Evolutionary conservation across 1,140 invertebrate genomes (phyloP).

Genomic region (Drosophila tani): DNA sequence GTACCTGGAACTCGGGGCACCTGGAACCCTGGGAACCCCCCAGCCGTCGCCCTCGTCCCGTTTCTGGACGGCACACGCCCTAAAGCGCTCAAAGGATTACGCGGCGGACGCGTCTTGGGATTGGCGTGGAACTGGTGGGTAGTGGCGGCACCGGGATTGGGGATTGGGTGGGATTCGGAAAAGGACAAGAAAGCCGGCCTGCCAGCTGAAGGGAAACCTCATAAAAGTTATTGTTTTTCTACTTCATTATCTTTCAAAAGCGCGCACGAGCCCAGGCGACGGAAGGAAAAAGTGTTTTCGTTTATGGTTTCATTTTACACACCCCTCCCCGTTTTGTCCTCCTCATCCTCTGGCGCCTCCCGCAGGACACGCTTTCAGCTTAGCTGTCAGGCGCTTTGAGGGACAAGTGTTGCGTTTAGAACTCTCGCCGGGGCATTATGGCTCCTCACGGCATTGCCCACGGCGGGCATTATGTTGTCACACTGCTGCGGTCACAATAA

Average conservation of each 20-base stretch:
- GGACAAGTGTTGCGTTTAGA: conserved; percentile 73
- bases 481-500: conserved; percentile 7
- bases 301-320: conserved; percentile 81
- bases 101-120: conserved; percentile 21
- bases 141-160: not conserved
- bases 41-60: too few species aligned
- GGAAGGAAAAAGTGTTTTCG: conserved; percentile 63
- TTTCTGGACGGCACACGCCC: conserved; percentile 56
- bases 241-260: conserved; percentile 83
- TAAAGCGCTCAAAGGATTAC: conserved; percentile 79
- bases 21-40: not conserved
- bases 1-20: conserved; percentile 22
- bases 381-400: conserved; percentile 63
- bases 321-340: conserved; percentile 4
- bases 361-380: conserved; percentile 51
- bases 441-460: conserved; percentile 1
- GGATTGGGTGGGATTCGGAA: not conserved
- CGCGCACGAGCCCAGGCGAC: conserved; percentile 19
- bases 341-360: not conserved
- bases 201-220: conserved; percentile 65
- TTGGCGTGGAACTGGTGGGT: not conserved
- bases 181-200: conserved; percentile 1
- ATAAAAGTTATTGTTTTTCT: conserved; percentile 85
- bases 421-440: conserved; percentile 4
- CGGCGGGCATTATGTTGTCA: conserved; percentile 13